These are phyloP conservation scores for Umimayanthus chanpuru DNA, from an alignment of 92 coral and sea anemone genomes.

Conservation along the genomic window DNA sequence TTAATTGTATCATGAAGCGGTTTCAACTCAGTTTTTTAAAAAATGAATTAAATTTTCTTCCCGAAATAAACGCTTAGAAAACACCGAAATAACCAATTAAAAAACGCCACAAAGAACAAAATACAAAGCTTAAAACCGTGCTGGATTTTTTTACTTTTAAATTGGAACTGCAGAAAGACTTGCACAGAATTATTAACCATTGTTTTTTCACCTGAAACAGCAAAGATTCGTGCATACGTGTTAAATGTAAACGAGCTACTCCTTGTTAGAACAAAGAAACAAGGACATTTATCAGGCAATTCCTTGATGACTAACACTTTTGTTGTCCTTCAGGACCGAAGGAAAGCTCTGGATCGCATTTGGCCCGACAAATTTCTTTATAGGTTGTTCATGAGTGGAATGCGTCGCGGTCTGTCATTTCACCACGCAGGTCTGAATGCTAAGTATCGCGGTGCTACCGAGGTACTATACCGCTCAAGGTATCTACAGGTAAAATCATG, in stretches of 20 bases:
- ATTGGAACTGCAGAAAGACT: no score
- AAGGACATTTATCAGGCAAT: not conserved
- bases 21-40: no score
- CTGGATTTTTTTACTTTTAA: no score
- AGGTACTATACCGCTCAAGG: slow-evolving; percentile 67
- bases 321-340: slow-evolving; percentile 22
- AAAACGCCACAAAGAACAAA: no score
- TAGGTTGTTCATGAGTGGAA: slow-evolving; percentile 35
- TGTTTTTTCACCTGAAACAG: no score
- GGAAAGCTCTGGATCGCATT: slow-evolving; percentile 46
- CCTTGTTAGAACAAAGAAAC: not conserved
- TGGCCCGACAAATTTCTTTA: not conserved
- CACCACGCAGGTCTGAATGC: slow-evolving; percentile 56
- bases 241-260: not conserved
- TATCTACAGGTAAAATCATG: slow-evolving; percentile 52
- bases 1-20: no score
- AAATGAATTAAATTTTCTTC: no score
- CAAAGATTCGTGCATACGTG: no score
- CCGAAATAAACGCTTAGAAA: no score
- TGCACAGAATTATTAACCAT: no score
- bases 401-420: slow-evolving; percentile 66
- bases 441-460: slow-evolving; percentile 52
- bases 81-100: no score
- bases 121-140: no score
- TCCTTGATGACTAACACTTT: not conserved